Percentiles rank a stretch among this genome's conserved stretches.
phyloP scores from a whole-genome alignment of 37 sponge, comb jelly and placozoan genomes.

The Chondrilla cf. caribensis region DNA sequence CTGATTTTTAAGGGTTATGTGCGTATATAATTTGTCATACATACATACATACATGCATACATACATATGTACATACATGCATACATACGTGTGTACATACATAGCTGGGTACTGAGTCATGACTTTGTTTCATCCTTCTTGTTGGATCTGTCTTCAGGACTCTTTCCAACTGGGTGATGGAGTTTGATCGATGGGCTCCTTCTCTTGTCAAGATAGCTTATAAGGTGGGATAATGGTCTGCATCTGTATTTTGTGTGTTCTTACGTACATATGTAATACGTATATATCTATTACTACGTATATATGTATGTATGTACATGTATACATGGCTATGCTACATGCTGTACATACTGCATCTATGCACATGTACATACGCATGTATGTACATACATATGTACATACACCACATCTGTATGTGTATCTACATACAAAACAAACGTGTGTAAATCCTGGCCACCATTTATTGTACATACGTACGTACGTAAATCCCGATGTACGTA shows the following conservation, averaged over 20 bases:
- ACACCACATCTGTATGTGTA: too few species aligned
- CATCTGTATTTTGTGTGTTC: background rate
- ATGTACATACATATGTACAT: background rate
- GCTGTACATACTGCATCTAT: background rate
- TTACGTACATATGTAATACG: background rate
- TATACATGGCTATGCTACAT: background rate
- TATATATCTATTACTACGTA: too few species aligned
- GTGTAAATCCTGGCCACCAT: too few species aligned
- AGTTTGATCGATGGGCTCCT: constrained; percentile 97
- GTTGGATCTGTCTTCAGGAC: constrained; percentile 74
- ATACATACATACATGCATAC: background rate
- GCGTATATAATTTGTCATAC: background rate
- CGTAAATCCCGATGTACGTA: too few species aligned
- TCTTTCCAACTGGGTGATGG: constrained; percentile 95
- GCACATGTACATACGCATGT: background rate
- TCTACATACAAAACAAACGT: too few species aligned
- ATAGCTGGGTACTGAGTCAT: too few species aligned
- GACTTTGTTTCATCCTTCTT: background rate
- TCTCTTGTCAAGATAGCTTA: constrained; percentile 81
- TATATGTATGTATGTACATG: background rate
- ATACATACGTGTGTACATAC: background rate
- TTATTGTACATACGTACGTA: too few species aligned
- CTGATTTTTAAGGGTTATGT: too few species aligned
- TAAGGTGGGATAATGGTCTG: constrained; percentile 53
- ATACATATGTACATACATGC: background rate